Percentiles rank a stretch among this genome's conserved stretches.
phyloP scores from a whole-genome alignment of 2,888 invertebrate genomes.

The Limnephilus rhombicus region DNA sequence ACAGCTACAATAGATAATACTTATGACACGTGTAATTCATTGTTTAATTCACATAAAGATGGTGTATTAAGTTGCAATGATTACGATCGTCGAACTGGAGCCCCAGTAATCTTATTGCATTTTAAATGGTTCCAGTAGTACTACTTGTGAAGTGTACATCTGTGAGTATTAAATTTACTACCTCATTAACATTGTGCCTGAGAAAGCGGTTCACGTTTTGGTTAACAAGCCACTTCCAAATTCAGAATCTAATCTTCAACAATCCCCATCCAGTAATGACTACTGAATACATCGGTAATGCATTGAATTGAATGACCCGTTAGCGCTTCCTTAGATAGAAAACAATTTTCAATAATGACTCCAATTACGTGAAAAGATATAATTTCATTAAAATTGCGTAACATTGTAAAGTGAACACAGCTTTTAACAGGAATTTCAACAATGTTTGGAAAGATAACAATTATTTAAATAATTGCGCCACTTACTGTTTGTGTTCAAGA shows the following conservation, averaged over 20 bases:
- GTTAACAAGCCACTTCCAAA: not conserved
- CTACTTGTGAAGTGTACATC: not conserved
- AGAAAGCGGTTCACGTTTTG: not conserved
- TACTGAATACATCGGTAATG: not conserved
- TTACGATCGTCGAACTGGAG: not conserved
- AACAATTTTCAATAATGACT: slow-evolving; percentile 16
- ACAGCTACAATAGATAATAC: not conserved
- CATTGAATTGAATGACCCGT: not conserved
- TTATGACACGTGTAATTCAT: not conserved
- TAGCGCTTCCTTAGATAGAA: slow-evolving; percentile 1
- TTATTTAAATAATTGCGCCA: slow-evolving; percentile 15
- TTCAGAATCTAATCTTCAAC: not conserved
- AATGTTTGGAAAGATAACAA: slow-evolving; percentile 6
- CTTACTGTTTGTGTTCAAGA: not conserved
- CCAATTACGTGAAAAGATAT: not conserved
- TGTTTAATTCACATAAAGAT: not conserved
- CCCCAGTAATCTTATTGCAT: not conserved
- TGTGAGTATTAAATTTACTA: not conserved
- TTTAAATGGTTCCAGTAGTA: not conserved
- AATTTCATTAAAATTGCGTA: slow-evolving; percentile 3
- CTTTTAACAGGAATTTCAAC: not conserved
- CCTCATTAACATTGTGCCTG: not conserved
- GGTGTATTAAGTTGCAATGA: not conserved
- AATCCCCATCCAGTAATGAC: not conserved
- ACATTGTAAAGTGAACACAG: not conserved